Evolutionary conservation across 2,888 invertebrate genomes (phyloP), one percentile per base, ranked within the genome.

Genomic region (Sphaerophoria taeniata): DNA sequence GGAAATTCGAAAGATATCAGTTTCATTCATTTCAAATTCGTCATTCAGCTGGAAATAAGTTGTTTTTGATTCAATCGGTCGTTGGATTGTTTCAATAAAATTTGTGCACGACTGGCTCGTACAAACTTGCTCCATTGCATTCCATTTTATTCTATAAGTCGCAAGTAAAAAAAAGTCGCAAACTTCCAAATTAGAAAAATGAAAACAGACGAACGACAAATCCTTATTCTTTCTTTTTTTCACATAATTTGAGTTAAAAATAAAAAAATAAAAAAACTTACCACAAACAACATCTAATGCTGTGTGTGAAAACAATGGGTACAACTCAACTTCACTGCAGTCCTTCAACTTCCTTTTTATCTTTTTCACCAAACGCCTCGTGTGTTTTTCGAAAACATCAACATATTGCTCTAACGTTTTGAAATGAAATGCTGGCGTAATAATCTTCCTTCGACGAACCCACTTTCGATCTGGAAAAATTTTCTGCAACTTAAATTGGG

Each of bases 341-440:
- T 16, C 5, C 39, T 70, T 1, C 0, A 47, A 16, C 16, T 12
- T 1, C 24, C 24, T 24, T 14, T 56, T 5, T 33, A 90, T 12
- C 11, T 87, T 67, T 4, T 76, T 33, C 93, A 90, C 86, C 95
- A 92, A 34, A 93, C 92, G 61, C 91, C 91, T 34, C 93, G 47
- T 92, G 79, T 95, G 94, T 67, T 93, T 93, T 87, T 95, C 94
- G 89, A 96, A 96, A 0, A 95, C 93, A 1, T 94, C 94, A 12
- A 95, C 90, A 90, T 95, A 96, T 87, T 95, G 94, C 89, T 95
- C 94, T 49, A 96, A 91, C 75, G 96, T 95, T 88, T 94, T 94
- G 90, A 96, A 96, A 90, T 96, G 96, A 90, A 96, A 96, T 0
- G 96, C 94, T 0, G 96, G 95, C 0, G 96, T 96, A 73, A 96